Evolutionary conservation across 1,140 invertebrate genomes (phyloP).

Genomic region (Venustaconcha ellipsiformis): DNA sequence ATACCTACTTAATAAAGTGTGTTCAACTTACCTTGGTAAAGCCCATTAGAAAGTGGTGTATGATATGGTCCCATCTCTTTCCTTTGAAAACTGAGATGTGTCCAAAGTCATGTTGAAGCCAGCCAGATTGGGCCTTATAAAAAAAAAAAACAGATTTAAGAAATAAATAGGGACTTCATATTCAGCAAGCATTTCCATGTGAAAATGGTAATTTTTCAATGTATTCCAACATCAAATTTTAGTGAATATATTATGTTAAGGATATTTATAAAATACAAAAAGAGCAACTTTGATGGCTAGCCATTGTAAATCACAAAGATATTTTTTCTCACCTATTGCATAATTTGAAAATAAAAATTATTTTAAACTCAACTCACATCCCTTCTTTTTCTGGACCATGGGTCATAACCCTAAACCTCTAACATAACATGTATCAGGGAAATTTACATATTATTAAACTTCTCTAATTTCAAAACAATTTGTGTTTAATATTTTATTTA

Average conservation of each 20-base stretch:
- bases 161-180: background rate
- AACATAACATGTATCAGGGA: too few relatives aligned
- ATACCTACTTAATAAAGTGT: background rate
- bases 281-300: background rate
- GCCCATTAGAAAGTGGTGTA: constrained; percentile 57
- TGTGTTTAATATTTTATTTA: too few relatives aligned
- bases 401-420: too few relatives aligned
- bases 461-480: too few relatives aligned
- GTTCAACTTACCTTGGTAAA: constrained; percentile 51
- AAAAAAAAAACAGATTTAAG: background rate
- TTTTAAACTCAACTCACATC: too few relatives aligned
- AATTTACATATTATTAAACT: too few relatives aligned
- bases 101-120: constrained; percentile 69
- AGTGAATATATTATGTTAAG: background rate
- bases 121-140: constrained; percentile 64
- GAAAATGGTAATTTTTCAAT: background rate
- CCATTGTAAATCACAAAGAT: background rate
- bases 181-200: background rate
- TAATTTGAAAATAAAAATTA: too few relatives aligned
- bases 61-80: constrained; percentile 48
- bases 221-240: background rate
- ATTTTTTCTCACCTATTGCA: too few relatives aligned
- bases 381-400: too few relatives aligned
- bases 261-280: background rate
- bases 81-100: constrained; percentile 62